Base-by-base conservation (phyloP, 2,113 vertebrate genomes). In the Morone chrysops region DNA sequence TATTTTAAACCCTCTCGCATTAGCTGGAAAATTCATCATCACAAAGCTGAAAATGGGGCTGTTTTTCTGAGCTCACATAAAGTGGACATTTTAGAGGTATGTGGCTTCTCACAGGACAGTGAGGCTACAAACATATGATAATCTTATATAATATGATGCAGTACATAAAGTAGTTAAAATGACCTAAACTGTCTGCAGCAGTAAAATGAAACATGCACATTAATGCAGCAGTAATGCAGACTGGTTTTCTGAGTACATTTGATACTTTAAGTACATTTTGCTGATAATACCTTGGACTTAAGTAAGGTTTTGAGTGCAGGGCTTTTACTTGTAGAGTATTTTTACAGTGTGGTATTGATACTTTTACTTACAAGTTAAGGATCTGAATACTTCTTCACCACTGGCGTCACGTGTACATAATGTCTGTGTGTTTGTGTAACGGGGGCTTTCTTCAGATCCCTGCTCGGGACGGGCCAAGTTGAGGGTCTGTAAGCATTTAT, bases 401-500 rank as follows among this genome's bases (percentile, higher is more conserved):
- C 57, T 38, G 56, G 62, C 50, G 31, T 74, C 57, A 47, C 65
- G 75, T 69, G 66, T 65, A 54, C 84, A 85, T 75, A 67, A 69
- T 57, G 70, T 63, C 11, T 68, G 48, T 51, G 81, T 50, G 83
- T 75, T 75, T 83, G 67, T 67, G 80, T 79, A 61, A 38, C 6
- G 5, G 59, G 31, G 25, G 6, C 50, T 81, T 62, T 86, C 70
- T 80, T 75, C 43, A 78, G 78, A 83, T 43, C 53, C 12, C 12
- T 74, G 14, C 5, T 53, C 6, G 22, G 70, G 60, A 81, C 0
- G 18, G 47, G 84, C 89, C 87, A 88, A 85, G 77, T 62, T 16
- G 43, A 77, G 56, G 81, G 83, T 91, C 91, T 92, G 88, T 70
- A 82, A 90, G 85, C 90, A 84, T 88, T 93, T 91, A 93, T 83